Percentiles rank a stretch among this genome's conserved stretches.
These are phyloP conservation scores for Rhagonycha lutea DNA, from an alignment of 2,888 invertebrate species.

Conservation along the genomic window DNA sequence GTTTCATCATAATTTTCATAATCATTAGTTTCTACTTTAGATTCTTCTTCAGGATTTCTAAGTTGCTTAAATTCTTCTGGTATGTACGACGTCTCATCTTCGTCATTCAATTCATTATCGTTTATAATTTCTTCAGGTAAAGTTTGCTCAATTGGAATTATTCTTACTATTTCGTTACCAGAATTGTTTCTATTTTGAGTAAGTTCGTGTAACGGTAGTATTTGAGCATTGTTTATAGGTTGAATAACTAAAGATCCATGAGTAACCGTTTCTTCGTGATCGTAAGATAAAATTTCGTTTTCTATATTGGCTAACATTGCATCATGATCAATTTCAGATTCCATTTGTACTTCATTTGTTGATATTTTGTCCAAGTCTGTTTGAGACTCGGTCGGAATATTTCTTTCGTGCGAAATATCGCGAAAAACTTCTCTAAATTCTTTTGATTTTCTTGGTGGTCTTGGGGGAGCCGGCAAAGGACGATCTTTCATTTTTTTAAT, in stretches of 20 bases:
- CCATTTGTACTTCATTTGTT: conserved; percentile 15
- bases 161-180: conserved; percentile 34
- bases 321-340: conserved; percentile 52
- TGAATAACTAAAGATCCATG: conserved; percentile 70
- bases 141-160: conserved; percentile 41
- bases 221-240: conserved; percentile 59
- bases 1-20: not conserved
- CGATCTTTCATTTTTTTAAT: conserved; percentile 83
- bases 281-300: conserved; percentile 62
- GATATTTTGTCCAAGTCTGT: conserved; percentile 14
- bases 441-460: conserved; percentile 68
- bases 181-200: conserved; percentile 5
- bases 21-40: not conserved
- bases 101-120: conserved; percentile 30
- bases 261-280: conserved; percentile 65
- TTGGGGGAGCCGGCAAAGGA: conserved; percentile 84
- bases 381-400: conserved; percentile 19
- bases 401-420: conserved; percentile 48
- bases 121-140: not conserved
- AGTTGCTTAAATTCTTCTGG: conserved; percentile 29
- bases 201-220: conserved; percentile 21
- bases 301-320: conserved; percentile 57
- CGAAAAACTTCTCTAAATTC: conserved; percentile 33
- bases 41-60: not conserved
- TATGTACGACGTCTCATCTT: conserved; percentile 48